Evolutionary conservation across 2,113 vertebrate genomes (phyloP).

Genomic region (human (Homo sapiens)): GRCh38 chr7:9139501-9140000

Average conservation of each 20-base stretch:
- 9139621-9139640: not conserved
- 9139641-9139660: not conserved
- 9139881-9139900: too few species aligned
- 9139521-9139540: not conserved
- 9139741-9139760: not conserved
- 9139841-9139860: too few species aligned
- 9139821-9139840: too few species aligned
- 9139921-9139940: too few species aligned
- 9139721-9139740: not conserved
- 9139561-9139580: slow-evolving; percentile 1
- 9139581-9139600: not conserved
- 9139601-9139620: not conserved
- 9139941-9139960: too few species aligned
- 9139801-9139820: not conserved
- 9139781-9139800: not conserved
- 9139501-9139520: not conserved
- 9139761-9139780: not conserved
- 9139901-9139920: too few species aligned
- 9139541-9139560: not conserved
- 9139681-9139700: not conserved
- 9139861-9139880: too few species aligned
- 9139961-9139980: not conserved
- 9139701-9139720: not conserved
- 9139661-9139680: not conserved
- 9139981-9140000: not conserved